Base-by-base conservation (phyloP, 2,113 vertebrate genomes). In the Odontophorus gujanensis region DNA sequence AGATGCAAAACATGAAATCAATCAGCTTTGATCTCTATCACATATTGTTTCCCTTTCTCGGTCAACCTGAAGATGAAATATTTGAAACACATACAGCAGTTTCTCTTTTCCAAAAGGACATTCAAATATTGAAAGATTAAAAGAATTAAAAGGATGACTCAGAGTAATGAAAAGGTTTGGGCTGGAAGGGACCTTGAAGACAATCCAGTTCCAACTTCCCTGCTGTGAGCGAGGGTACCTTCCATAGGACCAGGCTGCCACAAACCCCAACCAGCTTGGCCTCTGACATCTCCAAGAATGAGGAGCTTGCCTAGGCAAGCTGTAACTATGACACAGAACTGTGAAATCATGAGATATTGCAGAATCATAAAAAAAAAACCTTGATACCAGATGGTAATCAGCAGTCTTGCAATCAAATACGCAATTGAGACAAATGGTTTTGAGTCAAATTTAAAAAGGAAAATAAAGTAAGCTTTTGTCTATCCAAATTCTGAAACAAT, bases 371-470 rank as follows among this genome's bases (percentile, higher is more conserved):
- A 88, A 87, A 51, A 93, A 93, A 61, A 69, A 24, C 26, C 10
- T 15, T 3, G 2, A 87, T 11, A 55, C 4, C 47, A 87, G 30
- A 61, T 6, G 4, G 16, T 32, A 40, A 40, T 43, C 16, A 58
- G 19, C 9, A n/a, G 16, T 42, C 30, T 16, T 32, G 25, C 30
- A 75, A 43, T 43, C 40, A 72, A 89, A 74, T 24, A 48, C 13
- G 58, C 4, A 40, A 22, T 18, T 76, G 59, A 30, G 11, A 43
- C 9, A 65, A 85, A 85, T 5, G 13, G 40, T 36, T 74, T 1
- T 12, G 90, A 80, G 42, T 15, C 2, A 0, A 32, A 73, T 36
- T 0, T 73, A 25, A 85, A 77, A 12, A 51, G 0, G 0, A 32
- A 91, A 92, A 89, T 67, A 42, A 90, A 61, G 9, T 11, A 73